Percentiles rank a stretch among this genome's conserved stretches.
These are phyloP conservation scores for Conopomorpha cramerella DNA, from an alignment of 1,140 invertebrate genomes.

Conservation along the genomic window DNA sequence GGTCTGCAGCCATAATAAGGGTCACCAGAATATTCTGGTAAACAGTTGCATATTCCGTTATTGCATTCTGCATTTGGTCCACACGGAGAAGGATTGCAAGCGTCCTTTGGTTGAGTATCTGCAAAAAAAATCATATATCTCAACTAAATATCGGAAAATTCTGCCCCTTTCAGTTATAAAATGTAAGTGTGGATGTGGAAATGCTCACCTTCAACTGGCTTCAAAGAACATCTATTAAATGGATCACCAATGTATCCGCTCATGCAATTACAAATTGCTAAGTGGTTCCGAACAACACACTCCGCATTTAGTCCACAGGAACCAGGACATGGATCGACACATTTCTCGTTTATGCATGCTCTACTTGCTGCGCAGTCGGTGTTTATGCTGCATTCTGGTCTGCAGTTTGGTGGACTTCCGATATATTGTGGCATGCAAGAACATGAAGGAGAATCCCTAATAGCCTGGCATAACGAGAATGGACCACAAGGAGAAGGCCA, in stretches of 20 bases:
- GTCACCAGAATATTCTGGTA: slow-evolving; percentile 73
- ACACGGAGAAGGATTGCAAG: slow-evolving; percentile 65
- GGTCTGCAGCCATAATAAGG: slow-evolving; percentile 69
- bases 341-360: slow-evolving; percentile 76
- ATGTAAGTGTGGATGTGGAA: too few relatives aligned
- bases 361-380: slow-evolving; percentile 73
- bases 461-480: slow-evolving; percentile 72
- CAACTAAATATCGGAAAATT: slow-evolving; percentile 5
- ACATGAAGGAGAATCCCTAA: slow-evolving; percentile 67
- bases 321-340: slow-evolving; percentile 76
- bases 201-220: slow-evolving; percentile 56
- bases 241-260: slow-evolving; percentile 74
- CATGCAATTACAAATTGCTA: slow-evolving; percentile 73
- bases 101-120: slow-evolving; percentile 51
- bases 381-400: slow-evolving; percentile 74
- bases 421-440: slow-evolving; percentile 68
- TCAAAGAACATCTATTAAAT: slow-evolving; percentile 62
- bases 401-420: slow-evolving; percentile 75
- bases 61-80: slow-evolving; percentile 78
- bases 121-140: slow-evolving; percentile 12
- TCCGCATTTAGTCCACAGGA: slow-evolving; percentile 76
- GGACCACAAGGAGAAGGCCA: slow-evolving; percentile 73
- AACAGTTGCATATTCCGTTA: slow-evolving; percentile 77
- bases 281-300: slow-evolving; percentile 75
- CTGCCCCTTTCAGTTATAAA: too few relatives aligned